phyloP scores from a whole-genome alignment of 1,140 invertebrate species.

The Heliconius melpomene region DNA sequence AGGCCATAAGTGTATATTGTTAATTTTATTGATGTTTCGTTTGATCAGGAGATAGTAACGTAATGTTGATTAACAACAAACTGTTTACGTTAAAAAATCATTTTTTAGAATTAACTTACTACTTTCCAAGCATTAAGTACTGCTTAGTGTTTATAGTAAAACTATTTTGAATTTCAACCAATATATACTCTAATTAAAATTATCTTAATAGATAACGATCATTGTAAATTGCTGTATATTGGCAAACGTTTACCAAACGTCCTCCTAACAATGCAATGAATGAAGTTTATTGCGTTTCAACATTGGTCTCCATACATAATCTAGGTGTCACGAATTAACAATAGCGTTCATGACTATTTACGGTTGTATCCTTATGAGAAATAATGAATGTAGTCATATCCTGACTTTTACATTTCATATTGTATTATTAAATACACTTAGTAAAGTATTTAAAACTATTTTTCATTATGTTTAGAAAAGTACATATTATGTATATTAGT shows the following conservation, averaged over 20 bases:
- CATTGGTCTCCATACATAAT: slow-evolving; percentile 39
- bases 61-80: too few species aligned
- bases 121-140: too few species aligned
- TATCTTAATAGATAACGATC: slow-evolving; percentile 14
- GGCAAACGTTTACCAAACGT: slow-evolving; percentile 32
- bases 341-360: slow-evolving; percentile 39
- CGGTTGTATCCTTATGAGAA: slow-evolving; percentile 34
- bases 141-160: too few species aligned
- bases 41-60: neutral
- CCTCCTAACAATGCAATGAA: slow-evolving; percentile 31
- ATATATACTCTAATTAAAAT: neutral
- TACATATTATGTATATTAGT: too few species aligned
- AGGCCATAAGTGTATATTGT: neutral
- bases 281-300: slow-evolving; percentile 47
- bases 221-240: slow-evolving; percentile 24
- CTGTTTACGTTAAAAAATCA: too few species aligned
- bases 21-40: neutral
- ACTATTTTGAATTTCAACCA: neutral
- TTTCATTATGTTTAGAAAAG: neutral
- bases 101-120: too few species aligned
- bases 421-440: neutral
- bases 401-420: slow-evolving; percentile 25
- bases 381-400: slow-evolving; percentile 31
- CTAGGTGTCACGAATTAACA: slow-evolving; percentile 55
- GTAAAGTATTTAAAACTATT: neutral